A percentile compares a stretch with the other conserved stretches of the same genome.
phyloP scores from a whole-genome alignment of 2,888 invertebrate genomes.

The Empis stercorea region DNA sequence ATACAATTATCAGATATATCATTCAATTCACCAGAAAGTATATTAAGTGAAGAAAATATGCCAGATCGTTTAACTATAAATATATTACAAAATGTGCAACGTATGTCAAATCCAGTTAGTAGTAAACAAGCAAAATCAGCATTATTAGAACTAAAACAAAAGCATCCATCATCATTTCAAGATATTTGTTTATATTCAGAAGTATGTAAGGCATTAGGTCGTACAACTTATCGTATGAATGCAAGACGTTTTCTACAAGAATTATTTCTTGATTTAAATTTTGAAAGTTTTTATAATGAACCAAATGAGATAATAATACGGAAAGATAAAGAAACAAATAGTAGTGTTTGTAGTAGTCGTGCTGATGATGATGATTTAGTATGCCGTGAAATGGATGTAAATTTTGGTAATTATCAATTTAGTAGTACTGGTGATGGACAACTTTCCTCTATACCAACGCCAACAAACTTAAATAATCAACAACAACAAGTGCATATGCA shows the following conservation, averaged over 20 bases:
- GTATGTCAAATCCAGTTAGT: slow-evolving; percentile 66
- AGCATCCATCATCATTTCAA: slow-evolving; percentile 58
- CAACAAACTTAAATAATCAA: background rate
- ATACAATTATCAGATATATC: slow-evolving; percentile 28
- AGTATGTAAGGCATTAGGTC: slow-evolving; percentile 64
- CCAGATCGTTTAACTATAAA: slow-evolving; percentile 31
- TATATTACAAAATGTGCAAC: slow-evolving; percentile 57
- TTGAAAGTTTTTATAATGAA: slow-evolving; percentile 47
- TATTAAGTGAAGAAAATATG: slow-evolving; percentile 33
- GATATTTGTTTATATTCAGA: slow-evolving; percentile 90
- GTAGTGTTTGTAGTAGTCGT: background rate
- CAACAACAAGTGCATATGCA: slow-evolving; percentile 1
- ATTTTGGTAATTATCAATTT: no score
- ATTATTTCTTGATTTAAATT: slow-evolving; percentile 74
- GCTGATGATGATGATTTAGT: background rate
- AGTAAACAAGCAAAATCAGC: slow-evolving; percentile 70
- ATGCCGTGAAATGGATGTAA: no score
- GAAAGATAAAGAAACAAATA: slow-evolving; percentile 20
- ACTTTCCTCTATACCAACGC: background rate
- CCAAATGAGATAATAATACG: slow-evolving; percentile 38
- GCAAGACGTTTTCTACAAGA: slow-evolving; percentile 86
- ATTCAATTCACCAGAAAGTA: slow-evolving; percentile 36
- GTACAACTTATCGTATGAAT: slow-evolving; percentile 67
- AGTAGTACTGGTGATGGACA: background rate
- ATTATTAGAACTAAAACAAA: slow-evolving; percentile 61